Base-by-base conservation (phyloP, 2,888 invertebrate species). In the Scaptomyza polygonia region DNA sequence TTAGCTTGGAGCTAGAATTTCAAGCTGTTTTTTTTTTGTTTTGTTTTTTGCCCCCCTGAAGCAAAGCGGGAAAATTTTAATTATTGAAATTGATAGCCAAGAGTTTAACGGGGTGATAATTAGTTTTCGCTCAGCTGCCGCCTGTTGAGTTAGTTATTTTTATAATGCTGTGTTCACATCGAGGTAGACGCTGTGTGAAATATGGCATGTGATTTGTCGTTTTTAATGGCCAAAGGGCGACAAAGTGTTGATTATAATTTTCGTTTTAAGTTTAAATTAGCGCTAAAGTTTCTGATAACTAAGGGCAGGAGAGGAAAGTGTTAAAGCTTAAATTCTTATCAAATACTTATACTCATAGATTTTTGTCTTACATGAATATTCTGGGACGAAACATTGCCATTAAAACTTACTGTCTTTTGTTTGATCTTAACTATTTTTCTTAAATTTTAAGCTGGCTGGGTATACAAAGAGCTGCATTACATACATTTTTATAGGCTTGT, bases 71-170 rank as follows among this genome's bases (percentile, higher is more conserved):
- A 69, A 65, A 76, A 72, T 72, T 79, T 66, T 72, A 86, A 85
- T 86, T 82, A 75, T 67, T 64, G 86, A 76, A 80, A 80, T 75
- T 86, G 79, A 86, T 80, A 76, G 80, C 54, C 43, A 18, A 51
- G 48, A 64, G 70, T 62, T 80, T 42, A 61, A 66, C 58, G 71
- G 66, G 32, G 56, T 68, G 67, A 62, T 66, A 64, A 80, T 84
- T 84, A 76, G 72, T 67, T 79, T 79, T 63, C 45, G 57, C 76
- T 67, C 55, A 67, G 75, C 57, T 70, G 56, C 48, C 56, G 44
- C 21, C 21, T 72, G 40, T 62, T 62, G 43, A 42, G 14, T 42
- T 53, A 39, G 52, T 5, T 42, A 21, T 51, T 42, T 36, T 16
- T 32, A 44, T 39, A 52, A 58, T 29, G 18, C 9, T 18, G 12